These are phyloP conservation scores for Athalia circularis DNA, from an alignment of 2,888 invertebrate genomes.

Conservation along the genomic window DNA sequence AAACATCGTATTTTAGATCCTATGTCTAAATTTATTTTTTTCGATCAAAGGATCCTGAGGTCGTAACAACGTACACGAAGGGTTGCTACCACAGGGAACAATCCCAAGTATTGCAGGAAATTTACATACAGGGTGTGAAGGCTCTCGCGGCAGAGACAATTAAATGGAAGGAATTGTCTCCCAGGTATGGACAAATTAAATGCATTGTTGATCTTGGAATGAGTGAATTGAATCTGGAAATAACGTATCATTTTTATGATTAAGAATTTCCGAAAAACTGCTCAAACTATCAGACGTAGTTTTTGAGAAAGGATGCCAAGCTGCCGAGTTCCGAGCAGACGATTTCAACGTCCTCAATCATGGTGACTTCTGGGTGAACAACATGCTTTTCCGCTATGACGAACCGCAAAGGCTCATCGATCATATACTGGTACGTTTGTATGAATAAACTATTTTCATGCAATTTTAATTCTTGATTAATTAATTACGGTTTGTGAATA, in stretches of 20 bases:
- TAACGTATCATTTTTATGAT: neutral
- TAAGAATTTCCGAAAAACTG: constrained; percentile 48
- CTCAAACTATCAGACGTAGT: constrained; percentile 40
- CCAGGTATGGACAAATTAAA: neutral
- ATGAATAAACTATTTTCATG: neutral
- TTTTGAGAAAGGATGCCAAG: constrained; percentile 49
- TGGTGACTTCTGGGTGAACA: constrained; percentile 70
- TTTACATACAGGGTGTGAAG: neutral
- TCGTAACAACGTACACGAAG: neutral
- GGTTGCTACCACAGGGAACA: neutral
- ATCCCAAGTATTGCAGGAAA: neutral
- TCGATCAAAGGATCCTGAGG: constrained; percentile 3
- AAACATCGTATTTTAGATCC: neutral
- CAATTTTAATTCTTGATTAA: neutral
- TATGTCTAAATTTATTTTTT: neutral
- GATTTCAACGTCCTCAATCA: constrained; percentile 69
- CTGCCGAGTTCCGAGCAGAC: constrained; percentile 35
- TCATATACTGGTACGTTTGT: constrained; percentile 66
- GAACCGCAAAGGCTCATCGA: constrained; percentile 55
- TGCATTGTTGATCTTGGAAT: neutral
- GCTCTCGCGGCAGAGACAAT: neutral
- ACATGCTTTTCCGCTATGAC: constrained; percentile 70
- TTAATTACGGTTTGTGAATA: constrained; percentile 53
- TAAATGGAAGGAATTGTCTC: constrained; percentile 2
- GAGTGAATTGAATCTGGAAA: neutral